A percentile compares a stretch with the other conserved stretches of the same genome.
Evolutionary conservation across 1,140 invertebrate genomes (phyloP).

Genomic region (Caenorhabditis brenneri): DNA sequence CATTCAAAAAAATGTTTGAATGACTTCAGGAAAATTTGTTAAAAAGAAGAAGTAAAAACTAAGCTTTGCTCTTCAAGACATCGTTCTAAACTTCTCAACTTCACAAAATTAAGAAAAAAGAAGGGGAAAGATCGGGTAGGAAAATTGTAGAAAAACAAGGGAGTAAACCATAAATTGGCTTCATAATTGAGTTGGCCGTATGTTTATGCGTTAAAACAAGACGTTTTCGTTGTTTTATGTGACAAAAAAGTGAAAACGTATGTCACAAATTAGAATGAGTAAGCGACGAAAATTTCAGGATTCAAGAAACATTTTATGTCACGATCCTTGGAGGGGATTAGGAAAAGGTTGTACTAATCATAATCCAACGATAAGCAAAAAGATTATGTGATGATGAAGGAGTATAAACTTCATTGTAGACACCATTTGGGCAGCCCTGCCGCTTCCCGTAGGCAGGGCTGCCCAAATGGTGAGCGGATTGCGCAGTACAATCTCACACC

Average conservation of each 20-base stretch:
- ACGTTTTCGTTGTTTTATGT: neutral
- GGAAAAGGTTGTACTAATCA: too few species aligned
- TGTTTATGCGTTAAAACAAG: too few species aligned
- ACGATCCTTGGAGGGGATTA: too few species aligned
- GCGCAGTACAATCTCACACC: too few species aligned
- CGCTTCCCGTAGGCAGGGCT: too few species aligned
- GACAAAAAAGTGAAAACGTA: neutral
- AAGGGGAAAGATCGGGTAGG: neutral
- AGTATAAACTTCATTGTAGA: too few species aligned
- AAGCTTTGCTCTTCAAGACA: neutral
- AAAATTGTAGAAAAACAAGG: neutral
- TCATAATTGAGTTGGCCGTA: constrained; percentile 6
- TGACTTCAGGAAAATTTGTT: too few species aligned
- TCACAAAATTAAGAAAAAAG: neutral
- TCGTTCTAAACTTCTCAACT: neutral
- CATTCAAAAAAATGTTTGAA: neutral
- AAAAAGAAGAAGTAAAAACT: neutral
- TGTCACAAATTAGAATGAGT: neutral
- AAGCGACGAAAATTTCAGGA: neutral
- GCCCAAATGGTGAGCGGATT: too few species aligned
- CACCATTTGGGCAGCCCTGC: too few species aligned
- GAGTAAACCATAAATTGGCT: neutral
- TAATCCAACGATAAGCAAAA: too few species aligned
- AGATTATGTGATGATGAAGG: too few species aligned
- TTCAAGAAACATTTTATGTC: neutral